Base-by-base conservation (phyloP, 2,888 invertebrate genomes). In the Parnassius apollo region DNA sequence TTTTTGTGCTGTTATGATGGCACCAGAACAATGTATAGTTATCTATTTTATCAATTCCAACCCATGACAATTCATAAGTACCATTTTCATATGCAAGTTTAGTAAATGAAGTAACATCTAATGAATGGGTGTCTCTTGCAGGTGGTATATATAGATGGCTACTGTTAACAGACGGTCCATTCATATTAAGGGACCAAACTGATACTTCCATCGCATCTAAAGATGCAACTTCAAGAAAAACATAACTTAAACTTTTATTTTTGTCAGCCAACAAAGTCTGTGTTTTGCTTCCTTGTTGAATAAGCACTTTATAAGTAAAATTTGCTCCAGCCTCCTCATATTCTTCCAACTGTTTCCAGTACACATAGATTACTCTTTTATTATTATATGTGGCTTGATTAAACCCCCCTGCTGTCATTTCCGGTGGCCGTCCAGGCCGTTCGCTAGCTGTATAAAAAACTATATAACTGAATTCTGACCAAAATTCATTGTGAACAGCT, bases 1-100 rank as follows among this genome's bases (percentile, higher is more conserved):
- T 81, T 67, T 85, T 79, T 42, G 87, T 88, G 10, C 77, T 73
- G 68, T 90, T 89, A 54, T 90, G 83, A 65, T 86, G 85, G 77
- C 96, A 96, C 96, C 96, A 97, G 82, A 96, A 97, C 22, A 97
- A 92, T 0, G 97, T 97, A 71, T 96, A 97, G 79, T 95, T 94
- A 42, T 90, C 92, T 65, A 85, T 78, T 58, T 85, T 82, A 58
- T 85, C 74, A 0, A 95, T 94, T 35, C 93, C 91, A 69, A 93
- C 93, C 97, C 97, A 75, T 57, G 74, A 70, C 18, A 74, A 61
- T 42, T 72, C 74, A 79, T 95, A 96, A 18, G 94, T 93, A 44
- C 95, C 94, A 78, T 94, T 93, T 66, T 94, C 94, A 82, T 94
- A 95, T 46, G 94, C 94, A 13, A 96, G 93, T 86, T 96, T 96